Evolutionary conservation across 2,113 vertebrate species (phyloP).

Genomic region (Rhynchopsitta pachyrhyncha): DNA sequence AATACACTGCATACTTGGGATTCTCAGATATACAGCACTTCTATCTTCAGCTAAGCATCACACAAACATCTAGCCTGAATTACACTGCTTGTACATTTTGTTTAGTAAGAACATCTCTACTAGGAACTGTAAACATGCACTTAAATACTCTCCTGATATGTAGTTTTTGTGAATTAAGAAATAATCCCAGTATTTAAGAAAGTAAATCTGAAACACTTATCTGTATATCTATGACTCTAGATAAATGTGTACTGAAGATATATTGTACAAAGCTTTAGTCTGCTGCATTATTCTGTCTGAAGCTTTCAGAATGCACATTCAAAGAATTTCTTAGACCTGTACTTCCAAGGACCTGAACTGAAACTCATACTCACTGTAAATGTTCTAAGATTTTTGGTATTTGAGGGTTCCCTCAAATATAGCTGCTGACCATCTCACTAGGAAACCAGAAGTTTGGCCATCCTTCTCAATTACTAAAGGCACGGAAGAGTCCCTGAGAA

Average conservation of each 20-base stretch:
- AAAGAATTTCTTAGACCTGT: not conserved
- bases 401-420: not conserved
- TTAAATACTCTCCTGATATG: not conserved
- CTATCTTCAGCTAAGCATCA: not conserved
- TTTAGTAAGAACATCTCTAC: not conserved
- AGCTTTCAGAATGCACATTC: not conserved
- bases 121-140: not conserved
- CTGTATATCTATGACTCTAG: not conserved
- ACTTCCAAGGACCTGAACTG: not conserved
- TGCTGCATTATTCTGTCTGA: not conserved
- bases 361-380: not conserved
- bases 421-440: not conserved
- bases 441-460: not conserved
- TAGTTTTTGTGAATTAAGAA: not conserved
- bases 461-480: not conserved
- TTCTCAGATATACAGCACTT: not conserved
- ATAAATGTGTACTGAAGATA: not conserved
- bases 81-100: not conserved
- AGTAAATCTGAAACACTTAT: not conserved
- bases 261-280: not conserved
- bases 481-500: not conserved
- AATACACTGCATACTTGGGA: not conserved
- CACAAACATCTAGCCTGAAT: not conserved
- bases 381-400: not conserved
- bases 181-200: not conserved